A percentile compares a stretch with the other conserved stretches of the same genome.
Evolutionary conservation across 2,113 vertebrate species (phyloP).

Genomic region (Epinephelus lanceolatus): DNA sequence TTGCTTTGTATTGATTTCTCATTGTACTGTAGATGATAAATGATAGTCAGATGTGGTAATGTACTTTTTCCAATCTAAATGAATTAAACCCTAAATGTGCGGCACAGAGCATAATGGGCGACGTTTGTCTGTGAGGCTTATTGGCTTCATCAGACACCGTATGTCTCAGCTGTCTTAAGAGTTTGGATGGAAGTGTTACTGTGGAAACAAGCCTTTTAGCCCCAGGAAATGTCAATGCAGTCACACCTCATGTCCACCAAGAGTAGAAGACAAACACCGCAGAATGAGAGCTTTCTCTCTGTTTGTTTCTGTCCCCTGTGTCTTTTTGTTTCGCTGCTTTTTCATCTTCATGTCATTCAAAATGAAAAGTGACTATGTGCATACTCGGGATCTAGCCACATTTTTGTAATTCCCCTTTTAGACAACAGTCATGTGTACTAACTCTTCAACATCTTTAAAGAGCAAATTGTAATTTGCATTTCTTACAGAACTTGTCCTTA

Average conservation of each 20-base stretch:
- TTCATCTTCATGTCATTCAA: neutral
- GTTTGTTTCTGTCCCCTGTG: neutral
- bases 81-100: slow-evolving; percentile 44
- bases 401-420: neutral
- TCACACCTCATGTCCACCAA: slow-evolving; percentile 50
- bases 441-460: neutral
- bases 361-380: neutral
- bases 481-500: no score
- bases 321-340: neutral
- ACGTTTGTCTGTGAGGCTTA: slow-evolving; percentile 18
- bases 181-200: slow-evolving; percentile 44
- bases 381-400: neutral
- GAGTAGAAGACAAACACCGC: slow-evolving; percentile 34
- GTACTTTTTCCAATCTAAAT: slow-evolving; percentile 48
- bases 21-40: slow-evolving; percentile 66
- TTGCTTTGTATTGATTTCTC: slow-evolving; percentile 70
- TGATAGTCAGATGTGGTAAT: slow-evolving; percentile 38
- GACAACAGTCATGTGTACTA: neutral
- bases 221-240: slow-evolving; percentile 70
- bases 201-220: slow-evolving; percentile 63
- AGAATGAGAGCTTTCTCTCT: slow-evolving; percentile 33
- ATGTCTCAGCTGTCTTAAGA: slow-evolving; percentile 18
- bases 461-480: neutral
- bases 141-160: slow-evolving; percentile 27
- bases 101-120: slow-evolving; percentile 35